Evolutionary conservation across 2,888 invertebrate genomes (phyloP), one percentile per base, ranked within the genome.

Genomic region (Dasypogon diadema): DNA sequence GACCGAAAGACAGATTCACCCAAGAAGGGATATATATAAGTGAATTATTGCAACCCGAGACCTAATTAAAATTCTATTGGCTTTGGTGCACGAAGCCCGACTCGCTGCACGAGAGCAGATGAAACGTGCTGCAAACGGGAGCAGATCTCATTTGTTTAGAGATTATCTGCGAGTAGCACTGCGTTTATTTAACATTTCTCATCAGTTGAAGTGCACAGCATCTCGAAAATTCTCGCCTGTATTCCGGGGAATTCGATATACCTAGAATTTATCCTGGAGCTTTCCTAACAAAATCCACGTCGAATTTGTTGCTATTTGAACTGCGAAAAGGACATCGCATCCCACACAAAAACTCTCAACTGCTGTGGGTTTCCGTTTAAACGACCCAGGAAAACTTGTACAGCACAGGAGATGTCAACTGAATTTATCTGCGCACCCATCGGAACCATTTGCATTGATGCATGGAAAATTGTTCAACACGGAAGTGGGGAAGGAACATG

Each of bases 391-490:
- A 51, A 51, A 51, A 8, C 51, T 21, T 21, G 18, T 8, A 51
- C 51, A 51, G 18, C 18, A 51, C 51, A 51, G 8, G 51, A 51
- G 51, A 51, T 3, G 51, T 51, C 51, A 51, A 21, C 21, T 21
- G 51, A 51, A 51, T 51, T 51, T 51, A 51, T 51, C 51, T 51
- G 12, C 51, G 18, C 21, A 42, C 51, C 51, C 51, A 21, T 51
- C 21, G 8, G n/a, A 42, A 42, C 6, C 51, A 16, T 21, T 51
- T 51, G 51, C 51, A 51, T 51, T 51, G 51, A 51, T 51, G 51
- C 51, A 51, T 51, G 51, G 51, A 51, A 51, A 51, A 51, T 51
- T 51, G 51, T 51, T 51, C 51, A 51, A 51, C 51, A 51, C 21
- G 51, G 21, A 51, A 51, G 16, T 51, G 51, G 51, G 18, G 18